Percentiles rank a stretch among this genome's conserved stretches.
These are phyloP conservation scores for Cerastis rubricosa DNA, from an alignment of 2,888 invertebrate genomes.

Conservation along the genomic window DNA sequence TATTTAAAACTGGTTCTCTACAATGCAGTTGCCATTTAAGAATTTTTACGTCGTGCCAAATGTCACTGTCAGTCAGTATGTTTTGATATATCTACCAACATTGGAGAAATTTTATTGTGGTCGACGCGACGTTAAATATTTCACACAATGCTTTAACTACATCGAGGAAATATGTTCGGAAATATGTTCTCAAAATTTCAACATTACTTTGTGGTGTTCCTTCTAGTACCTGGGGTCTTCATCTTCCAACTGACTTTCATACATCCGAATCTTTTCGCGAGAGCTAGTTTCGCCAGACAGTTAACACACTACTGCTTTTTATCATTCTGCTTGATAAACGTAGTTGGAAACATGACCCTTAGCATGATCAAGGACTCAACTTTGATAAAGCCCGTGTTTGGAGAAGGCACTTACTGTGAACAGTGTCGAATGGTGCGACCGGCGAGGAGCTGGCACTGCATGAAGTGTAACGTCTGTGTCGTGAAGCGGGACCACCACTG, in stretches of 20 bases:
- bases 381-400: constrained; percentile 57
- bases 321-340: constrained; percentile 77
- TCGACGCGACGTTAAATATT: background rate
- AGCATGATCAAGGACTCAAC: constrained; percentile 75
- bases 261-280: constrained; percentile 70
- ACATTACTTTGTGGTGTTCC: constrained; percentile 69
- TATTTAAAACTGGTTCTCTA: constrained; percentile 58
- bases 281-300: constrained; percentile 69
- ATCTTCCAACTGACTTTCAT: constrained; percentile 78
- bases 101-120: constrained; percentile 14
- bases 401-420: constrained; percentile 91
- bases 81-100: constrained; percentile 12
- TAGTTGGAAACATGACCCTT: constrained; percentile 80
- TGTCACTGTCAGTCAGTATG: constrained; percentile 60
- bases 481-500: constrained; percentile 96
- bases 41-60: constrained; percentile 38
- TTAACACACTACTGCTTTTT: constrained; percentile 71
- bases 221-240: constrained; percentile 77
- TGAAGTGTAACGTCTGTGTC: constrained; percentile 94
- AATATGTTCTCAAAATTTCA: constrained; percentile 65
- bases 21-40: constrained; percentile 51
- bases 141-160: constrained; percentile 26
- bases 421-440: constrained; percentile 93
- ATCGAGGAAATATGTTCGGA: constrained; percentile 5
- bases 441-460: constrained; percentile 96